Evolutionary conservation across 2,888 invertebrate genomes (phyloP), one percentile per base, ranked within the genome.

Genomic region (Parnassius apollo): DNA sequence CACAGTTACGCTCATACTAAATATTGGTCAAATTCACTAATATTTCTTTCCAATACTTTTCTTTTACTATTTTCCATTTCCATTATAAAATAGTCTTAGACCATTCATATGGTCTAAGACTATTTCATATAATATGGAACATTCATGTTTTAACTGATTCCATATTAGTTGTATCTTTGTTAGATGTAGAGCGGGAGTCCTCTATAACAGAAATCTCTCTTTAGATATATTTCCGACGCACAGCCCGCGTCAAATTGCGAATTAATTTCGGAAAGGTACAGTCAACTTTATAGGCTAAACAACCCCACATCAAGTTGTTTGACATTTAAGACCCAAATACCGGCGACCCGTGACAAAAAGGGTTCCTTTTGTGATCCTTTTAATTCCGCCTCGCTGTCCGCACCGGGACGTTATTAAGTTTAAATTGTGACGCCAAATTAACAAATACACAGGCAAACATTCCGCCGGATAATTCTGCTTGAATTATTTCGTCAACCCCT

Each of bases 391-490:
- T 45, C 54, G 18, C 62, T 54, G 52, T 57, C 62, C 35, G 9
- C 53, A 42, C 35, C 54, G 62, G 58, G 58, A 59, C 53, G 48
- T 58, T 59, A 58, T 62, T 62, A 62, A 62, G 58, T 50, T 55
- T 54, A 53, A 54, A 62, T 62, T 59, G 57, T 44, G 54, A 58
- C 49, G 62, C 49, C 62, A 54, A 62, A 62, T 62, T 62, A 62
- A 62, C 62, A 62, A 35, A 62, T 59, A 58, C 58, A 58, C 62
- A 42, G 44, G 25, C 54, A 53, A 54, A 54, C 44, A 62, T 57
- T 54, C 22, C 51, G 49, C 57, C 57, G 49, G 13, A 49, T 44
- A 51, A 51, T 51, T 25, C 25, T 51, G 51, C 51, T 51, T 35
- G 25, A 35, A 35, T 22, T 51, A 49, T 49, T 49, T 49, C 13